phyloP scores from a whole-genome alignment of 1,140 invertebrate genomes.

The Papilio machaon region DNA sequence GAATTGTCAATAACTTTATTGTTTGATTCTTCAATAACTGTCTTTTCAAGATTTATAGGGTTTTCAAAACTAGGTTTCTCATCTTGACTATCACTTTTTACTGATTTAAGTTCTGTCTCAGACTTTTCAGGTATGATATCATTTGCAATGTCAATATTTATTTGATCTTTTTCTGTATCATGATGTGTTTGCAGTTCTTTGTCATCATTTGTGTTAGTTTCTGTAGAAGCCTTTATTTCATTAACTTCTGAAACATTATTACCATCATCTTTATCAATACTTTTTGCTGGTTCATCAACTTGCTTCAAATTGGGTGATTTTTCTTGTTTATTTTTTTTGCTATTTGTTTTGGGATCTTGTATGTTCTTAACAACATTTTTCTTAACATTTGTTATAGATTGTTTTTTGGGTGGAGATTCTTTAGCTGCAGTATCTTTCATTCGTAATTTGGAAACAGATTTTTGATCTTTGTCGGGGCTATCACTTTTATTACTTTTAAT shows the following conservation, averaged over 20 bases:
- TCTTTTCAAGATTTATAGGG: background rate
- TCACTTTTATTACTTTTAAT: slow-evolving; percentile 59
- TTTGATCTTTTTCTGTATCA: background rate
- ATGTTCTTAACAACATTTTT: slow-evolving; percentile 34
- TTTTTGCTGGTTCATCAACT: background rate
- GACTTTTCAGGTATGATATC: background rate
- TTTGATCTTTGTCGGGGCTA: slow-evolving; percentile 54
- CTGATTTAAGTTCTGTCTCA: background rate
- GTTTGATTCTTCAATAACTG: slow-evolving; percentile 22
- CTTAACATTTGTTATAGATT: slow-evolving; percentile 41
- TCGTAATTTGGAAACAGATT: slow-evolving; percentile 48
- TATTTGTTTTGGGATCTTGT: background rate
- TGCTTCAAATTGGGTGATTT: background rate
- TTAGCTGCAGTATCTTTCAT: slow-evolving; percentile 54
- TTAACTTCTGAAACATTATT: background rate
- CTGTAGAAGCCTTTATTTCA: background rate
- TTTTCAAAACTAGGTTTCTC: background rate
- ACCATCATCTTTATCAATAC: background rate
- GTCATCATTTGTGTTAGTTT: background rate
- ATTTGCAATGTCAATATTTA: background rate
- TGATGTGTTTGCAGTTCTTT: background rate
- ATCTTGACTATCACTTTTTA: background rate
- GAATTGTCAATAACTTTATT: slow-evolving; percentile 14
- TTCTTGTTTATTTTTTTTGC: slow-evolving; percentile 22
- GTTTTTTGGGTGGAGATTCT: slow-evolving; percentile 57